Evolutionary conservation across 2,113 vertebrate genomes (phyloP).

Genomic region (Crotalus helleri): DNA sequence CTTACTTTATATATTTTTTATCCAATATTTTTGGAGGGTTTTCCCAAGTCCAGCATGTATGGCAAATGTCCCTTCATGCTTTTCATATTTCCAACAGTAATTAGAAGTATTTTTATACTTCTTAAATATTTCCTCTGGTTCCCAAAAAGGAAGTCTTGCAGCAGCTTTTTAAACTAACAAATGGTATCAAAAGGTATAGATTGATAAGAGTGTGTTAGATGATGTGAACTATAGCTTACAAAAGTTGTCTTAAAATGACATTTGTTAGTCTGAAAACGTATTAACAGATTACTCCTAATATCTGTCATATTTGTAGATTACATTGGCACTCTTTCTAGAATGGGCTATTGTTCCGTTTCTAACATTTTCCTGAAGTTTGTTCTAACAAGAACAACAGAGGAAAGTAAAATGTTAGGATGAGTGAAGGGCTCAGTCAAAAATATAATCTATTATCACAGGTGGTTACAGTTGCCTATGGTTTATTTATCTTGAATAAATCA

Average conservation of each 20-base stretch:
- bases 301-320: conserved; percentile 10
- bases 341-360: rapidly evolving
- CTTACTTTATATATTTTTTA: not conserved
- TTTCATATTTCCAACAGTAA: not conserved
- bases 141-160: not conserved
- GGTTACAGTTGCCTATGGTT: not conserved
- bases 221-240: not conserved
- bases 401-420: not conserved
- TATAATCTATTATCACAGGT: not conserved
- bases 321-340: conserved; percentile 20
- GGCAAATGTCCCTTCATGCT: not conserved
- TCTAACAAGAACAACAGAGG: not conserved
- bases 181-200: not conserved
- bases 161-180: not conserved
- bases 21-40: not conserved
- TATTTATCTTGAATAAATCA: not conserved
- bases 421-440: not conserved
- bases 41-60: not conserved
- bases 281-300: not conserved
- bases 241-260: not conserved
- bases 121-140: not conserved
- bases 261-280: not conserved
- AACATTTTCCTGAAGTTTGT: not conserved
- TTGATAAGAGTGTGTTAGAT: not conserved
- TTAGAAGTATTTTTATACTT: not conserved